These are phyloP conservation scores for Acropternis orthonyx DNA, from an alignment of 2,797 vertebrate genomes.

Conservation along the genomic window DNA sequence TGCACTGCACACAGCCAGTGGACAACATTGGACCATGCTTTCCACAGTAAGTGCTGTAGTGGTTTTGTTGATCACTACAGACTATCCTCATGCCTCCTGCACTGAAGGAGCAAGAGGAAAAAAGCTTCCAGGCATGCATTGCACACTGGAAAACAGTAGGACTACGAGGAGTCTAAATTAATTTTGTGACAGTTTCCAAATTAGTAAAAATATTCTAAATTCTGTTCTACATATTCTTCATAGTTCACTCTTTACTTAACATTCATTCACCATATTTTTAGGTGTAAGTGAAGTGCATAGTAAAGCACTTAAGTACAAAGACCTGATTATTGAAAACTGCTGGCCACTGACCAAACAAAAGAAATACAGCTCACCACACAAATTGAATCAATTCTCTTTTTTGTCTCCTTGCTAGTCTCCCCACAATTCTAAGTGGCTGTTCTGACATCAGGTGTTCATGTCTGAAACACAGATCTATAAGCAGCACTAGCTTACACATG, in stretches of 20 bases:
- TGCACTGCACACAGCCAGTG: background rate
- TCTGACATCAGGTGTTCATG: background rate
- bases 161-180: background rate
- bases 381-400: background rate
- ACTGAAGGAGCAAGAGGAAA: background rate
- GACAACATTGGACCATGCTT: background rate
- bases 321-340: background rate
- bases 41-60: background rate
- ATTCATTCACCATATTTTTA: background rate
- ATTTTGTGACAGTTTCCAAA: background rate
- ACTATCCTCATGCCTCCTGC: background rate
- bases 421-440: background rate
- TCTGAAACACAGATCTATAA: background rate
- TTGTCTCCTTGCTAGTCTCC: background rate
- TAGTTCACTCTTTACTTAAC: background rate
- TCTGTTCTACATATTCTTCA: background rate
- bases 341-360: background rate
- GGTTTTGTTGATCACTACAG: background rate
- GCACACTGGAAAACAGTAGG: background rate
- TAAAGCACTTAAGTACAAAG: conserved; percentile 1
- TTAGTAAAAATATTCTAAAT: background rate
- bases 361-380: background rate
- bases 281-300: background rate
- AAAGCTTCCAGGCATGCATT: background rate
- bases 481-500: background rate